A percentile compares a stretch with the other conserved stretches of the same genome.
Conservation (phyloP, 2,888 invertebrate species). For the Meiosimyza decipiens region DNA sequence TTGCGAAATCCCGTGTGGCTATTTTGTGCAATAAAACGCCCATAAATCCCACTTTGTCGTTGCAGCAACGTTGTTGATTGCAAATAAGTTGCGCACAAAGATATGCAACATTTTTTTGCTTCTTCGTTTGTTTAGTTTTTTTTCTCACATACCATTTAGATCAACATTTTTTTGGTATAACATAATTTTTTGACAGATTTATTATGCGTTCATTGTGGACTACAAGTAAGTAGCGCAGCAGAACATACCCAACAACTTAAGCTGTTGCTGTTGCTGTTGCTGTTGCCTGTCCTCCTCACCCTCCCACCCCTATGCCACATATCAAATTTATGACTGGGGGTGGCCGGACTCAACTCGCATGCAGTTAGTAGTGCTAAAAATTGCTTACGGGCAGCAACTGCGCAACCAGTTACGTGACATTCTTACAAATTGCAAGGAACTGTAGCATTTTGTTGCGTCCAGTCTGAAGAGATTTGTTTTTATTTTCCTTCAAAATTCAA, state of each 20-base stretch:
- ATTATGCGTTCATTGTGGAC: slow-evolving; percentile 25
- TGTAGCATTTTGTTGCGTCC: slow-evolving; percentile 6
- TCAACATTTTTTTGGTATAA: background rate
- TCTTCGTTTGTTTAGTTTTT: background rate
- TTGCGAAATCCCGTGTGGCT: no score
- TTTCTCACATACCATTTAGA: background rate
- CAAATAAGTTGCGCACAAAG: background rate
- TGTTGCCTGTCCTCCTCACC: no score
- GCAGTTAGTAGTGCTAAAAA: slow-evolving; percentile 4
- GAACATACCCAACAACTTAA: background rate
- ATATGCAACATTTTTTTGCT: background rate
- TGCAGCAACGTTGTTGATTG: background rate
- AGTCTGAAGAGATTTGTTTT: background rate
- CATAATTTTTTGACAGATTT: slow-evolving; percentile 27
- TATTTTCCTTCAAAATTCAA: background rate
- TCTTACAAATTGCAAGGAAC: slow-evolving; percentile 9
- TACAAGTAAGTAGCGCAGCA: slow-evolving; percentile 5
- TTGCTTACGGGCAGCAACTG: background rate
- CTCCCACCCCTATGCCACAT: background rate
- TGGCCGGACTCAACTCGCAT: background rate
- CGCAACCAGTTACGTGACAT: slow-evolving; percentile 16
- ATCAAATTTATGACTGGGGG: slow-evolving; percentile 2
- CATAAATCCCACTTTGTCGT: background rate
- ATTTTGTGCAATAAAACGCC: no score
- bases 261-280: background rate